These are phyloP conservation scores for Temnopleurus reevesii DNA, from an alignment of 53 echinoderm and acorn worm genomes.

Conservation along the genomic window DNA sequence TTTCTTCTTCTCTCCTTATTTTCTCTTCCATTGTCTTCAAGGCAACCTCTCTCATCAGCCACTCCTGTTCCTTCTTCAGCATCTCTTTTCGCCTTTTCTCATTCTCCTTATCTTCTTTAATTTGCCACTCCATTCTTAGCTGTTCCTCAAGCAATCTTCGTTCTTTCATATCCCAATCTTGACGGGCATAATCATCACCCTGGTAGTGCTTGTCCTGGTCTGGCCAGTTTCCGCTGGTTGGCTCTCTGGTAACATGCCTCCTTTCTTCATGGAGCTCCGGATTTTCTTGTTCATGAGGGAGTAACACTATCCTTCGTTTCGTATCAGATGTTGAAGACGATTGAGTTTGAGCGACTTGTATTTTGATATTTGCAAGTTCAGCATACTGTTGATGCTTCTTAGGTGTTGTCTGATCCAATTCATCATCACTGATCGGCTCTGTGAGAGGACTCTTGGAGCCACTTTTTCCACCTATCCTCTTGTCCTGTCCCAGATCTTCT, in stretches of 20 bases:
- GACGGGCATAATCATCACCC: slow-evolving; percentile 57
- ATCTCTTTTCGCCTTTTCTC: slow-evolving; percentile 58
- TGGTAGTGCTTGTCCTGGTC: slow-evolving; percentile 57
- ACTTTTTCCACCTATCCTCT: background rate
- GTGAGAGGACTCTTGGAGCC: background rate
- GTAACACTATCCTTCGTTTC: slow-evolving; percentile 45
- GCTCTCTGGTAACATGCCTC: slow-evolving; percentile 70
- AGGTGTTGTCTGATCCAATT: background rate
- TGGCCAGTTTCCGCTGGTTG: slow-evolving; percentile 53
- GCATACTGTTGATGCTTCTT: slow-evolving; percentile 35
- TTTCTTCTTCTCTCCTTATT: slow-evolving; percentile 69
- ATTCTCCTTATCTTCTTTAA: slow-evolving; percentile 60
- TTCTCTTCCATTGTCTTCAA: slow-evolving; percentile 57
- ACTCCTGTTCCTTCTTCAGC: slow-evolving; percentile 59
- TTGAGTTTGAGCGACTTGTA: slow-evolving; percentile 37
- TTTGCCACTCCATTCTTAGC: slow-evolving; percentile 53
- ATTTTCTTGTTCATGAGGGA: slow-evolving; percentile 67
- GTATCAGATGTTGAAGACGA: slow-evolving; percentile 1
- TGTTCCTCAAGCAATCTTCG: slow-evolving; percentile 58
- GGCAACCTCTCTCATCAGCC: slow-evolving; percentile 52
- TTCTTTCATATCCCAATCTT: slow-evolving; percentile 59
- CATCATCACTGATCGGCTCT: slow-evolving; percentile 46
- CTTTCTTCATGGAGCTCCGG: slow-evolving; percentile 64
- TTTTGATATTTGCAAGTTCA: slow-evolving; percentile 44
- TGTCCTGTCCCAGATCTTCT: background rate